These are phyloP conservation scores for Onchidella celtica DNA, from an alignment of 2,888 invertebrate species.

Conservation along the genomic window DNA sequence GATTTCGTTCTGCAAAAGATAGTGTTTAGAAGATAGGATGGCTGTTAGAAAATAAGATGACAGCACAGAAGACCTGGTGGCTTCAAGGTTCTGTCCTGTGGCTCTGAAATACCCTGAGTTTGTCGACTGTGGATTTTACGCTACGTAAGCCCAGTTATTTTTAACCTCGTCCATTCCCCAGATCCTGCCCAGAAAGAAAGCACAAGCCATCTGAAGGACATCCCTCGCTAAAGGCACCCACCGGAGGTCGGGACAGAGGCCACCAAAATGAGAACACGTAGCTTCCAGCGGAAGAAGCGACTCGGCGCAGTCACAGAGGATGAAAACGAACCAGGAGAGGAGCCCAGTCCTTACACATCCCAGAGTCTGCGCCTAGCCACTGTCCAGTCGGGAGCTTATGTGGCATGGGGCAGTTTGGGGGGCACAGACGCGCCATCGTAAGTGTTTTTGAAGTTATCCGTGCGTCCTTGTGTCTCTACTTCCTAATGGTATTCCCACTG, in stretches of 20 bases:
- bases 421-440: background rate
- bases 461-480: background rate
- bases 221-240: too few species aligned
- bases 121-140: too few species aligned
- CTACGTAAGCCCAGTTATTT: too few species aligned
- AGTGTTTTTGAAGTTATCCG: background rate
- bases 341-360: background rate
- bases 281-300: background rate
- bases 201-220: too few species aligned
- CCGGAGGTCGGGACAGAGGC: too few species aligned
- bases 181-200: background rate
- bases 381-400: conserved; percentile 21
- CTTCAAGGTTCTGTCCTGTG: too few species aligned
- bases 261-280: background rate
- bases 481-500: background rate
- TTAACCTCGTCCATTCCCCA: too few species aligned
- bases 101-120: too few species aligned
- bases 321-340: background rate
- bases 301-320: background rate
- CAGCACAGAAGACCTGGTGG: too few species aligned
- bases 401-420: background rate
- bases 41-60: too few species aligned
- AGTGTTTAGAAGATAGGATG: too few species aligned
- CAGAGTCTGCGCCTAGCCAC: background rate
- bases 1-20: too few species aligned